Evolutionary conservation across 2,113 vertebrate genomes (phyloP), one percentile per base, ranked within the genome.

Genomic region (Nycticryphes semicollaris): DNA sequence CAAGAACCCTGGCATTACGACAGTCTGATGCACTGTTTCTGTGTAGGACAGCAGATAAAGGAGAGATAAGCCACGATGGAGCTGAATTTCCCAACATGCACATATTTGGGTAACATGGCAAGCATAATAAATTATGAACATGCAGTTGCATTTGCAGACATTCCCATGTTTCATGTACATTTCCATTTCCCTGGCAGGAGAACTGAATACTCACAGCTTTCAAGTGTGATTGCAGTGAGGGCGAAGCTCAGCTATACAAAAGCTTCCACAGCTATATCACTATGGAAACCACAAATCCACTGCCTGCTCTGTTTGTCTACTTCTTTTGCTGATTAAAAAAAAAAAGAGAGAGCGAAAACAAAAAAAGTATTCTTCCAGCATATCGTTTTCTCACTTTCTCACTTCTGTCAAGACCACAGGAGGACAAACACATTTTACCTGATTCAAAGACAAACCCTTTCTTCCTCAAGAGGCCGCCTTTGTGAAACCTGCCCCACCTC

Each of bases 251-350:
- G 57, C 39, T 0, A 0, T 56, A 94, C 47, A 84, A 87, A 90
- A 80, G 69, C 87, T 90, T 89, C 74, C 62, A 82, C 57, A 72
- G 85, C 67, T 81, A 74, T 53, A 90, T 97, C 93, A 37, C 94
- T 88, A 97, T 96, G 93, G 96, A 96, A 97, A 96, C 97, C 70
- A 93, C 81, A 96, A 92, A 94, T 74, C 66, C 66, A 94, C 41
- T 3, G 8, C 51, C 20, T 70, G 91, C 35, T 84, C 72, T 27
- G 37, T 94, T 90, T 78, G 45, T 87, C 92, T 87, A 57, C 24
- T 83, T 70, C 35, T 93, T 90, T 74, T 7, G 2, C 39, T 39
- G 48, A 51, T 54, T 7, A 6, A 50, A 92, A 27, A 59, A 59
- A 56, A 53, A 63, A 39, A 35, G 35, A 73, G 17, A 45, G 45